Evolutionary conservation across 1,140 invertebrate species (phyloP).

Genomic region (Trichomalopsis sarcophagae): DNA sequence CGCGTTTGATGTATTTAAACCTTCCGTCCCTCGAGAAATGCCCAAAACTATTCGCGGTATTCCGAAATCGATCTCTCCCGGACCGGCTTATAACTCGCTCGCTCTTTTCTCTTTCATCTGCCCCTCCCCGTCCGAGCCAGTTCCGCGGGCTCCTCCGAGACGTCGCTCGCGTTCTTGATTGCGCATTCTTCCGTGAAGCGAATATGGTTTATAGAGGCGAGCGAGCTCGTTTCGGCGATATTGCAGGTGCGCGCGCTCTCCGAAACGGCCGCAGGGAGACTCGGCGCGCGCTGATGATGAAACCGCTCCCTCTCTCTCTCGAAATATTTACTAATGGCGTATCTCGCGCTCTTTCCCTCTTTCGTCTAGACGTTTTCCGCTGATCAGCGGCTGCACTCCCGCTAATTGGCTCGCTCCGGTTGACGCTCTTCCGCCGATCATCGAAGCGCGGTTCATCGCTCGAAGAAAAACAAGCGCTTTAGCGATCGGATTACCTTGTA

Average conservation of each 20-base stretch:
- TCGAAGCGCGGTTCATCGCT: too few species aligned
- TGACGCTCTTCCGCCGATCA: too few species aligned
- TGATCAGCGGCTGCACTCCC: too few species aligned
- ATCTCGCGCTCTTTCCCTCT: not conserved
- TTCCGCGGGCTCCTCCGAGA: slow-evolving; percentile 34
- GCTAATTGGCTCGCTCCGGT: too few species aligned
- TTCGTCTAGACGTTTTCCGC: too few species aligned
- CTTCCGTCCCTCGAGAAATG: not conserved
- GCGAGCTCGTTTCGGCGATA: slow-evolving; percentile 49
- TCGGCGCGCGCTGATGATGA: slow-evolving; percentile 14
- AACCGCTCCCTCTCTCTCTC: not conserved
- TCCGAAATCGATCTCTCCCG: not conserved
- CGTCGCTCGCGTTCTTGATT: slow-evolving; percentile 11
- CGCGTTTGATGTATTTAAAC: too few species aligned
- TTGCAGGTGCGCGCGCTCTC: slow-evolving; percentile 23
- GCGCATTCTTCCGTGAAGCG: slow-evolving; percentile 34
- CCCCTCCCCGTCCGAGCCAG: slow-evolving; percentile 1
- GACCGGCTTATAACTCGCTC: slow-evolving; percentile 15
- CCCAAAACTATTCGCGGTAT: not conserved
- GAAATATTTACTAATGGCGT: slow-evolving; percentile 37
- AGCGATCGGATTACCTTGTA: slow-evolving; percentile 40
- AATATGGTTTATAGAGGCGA: slow-evolving; percentile 45
- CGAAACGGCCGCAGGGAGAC: not conserved
- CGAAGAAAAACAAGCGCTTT: slow-evolving; percentile 23
- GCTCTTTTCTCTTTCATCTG: slow-evolving; percentile 38